phyloP scores from a whole-genome alignment of 2,888 invertebrate species.

The Saturnia pavonia region DNA sequence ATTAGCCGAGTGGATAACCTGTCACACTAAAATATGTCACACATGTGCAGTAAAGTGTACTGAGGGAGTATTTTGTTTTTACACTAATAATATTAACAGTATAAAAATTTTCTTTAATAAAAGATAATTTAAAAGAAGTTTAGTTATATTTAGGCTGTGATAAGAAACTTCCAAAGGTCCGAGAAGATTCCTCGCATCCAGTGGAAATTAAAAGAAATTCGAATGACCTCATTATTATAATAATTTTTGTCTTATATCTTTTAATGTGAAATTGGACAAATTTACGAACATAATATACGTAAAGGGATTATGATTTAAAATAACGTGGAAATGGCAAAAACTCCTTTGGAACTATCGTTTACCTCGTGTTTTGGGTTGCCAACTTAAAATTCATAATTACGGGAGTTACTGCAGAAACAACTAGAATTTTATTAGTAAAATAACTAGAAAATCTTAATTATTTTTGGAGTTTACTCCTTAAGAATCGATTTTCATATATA shows the following conservation, averaged over 20 bases:
- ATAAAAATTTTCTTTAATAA: too few species aligned
- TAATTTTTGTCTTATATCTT: neutral
- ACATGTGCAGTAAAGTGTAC: too few species aligned
- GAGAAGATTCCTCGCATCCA: neutral
- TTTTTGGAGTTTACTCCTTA: too few species aligned
- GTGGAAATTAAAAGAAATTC: neutral
- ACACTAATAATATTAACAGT: too few species aligned
- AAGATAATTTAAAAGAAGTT: too few species aligned
- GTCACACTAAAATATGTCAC: too few species aligned
- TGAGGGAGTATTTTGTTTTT: too few species aligned
- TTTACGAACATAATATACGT: slow-evolving; percentile 10
- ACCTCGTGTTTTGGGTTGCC: neutral
- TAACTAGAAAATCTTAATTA: too few species aligned
- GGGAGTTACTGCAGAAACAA: neutral
- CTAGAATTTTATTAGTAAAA: too few species aligned
- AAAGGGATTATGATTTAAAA: slow-evolving; percentile 26
- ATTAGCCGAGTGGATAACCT: too few species aligned
- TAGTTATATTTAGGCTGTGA: too few species aligned
- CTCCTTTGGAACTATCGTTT: slow-evolving; percentile 23
- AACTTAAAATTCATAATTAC: neutral
- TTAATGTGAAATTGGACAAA: neutral
- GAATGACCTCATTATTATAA: neutral
- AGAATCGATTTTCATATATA: too few species aligned
- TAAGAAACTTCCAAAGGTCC: neutral
- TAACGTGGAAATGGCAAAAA: slow-evolving; percentile 50